phyloP scores from a whole-genome alignment of 2,888 invertebrate species.

The Aplocera efformata region DNA sequence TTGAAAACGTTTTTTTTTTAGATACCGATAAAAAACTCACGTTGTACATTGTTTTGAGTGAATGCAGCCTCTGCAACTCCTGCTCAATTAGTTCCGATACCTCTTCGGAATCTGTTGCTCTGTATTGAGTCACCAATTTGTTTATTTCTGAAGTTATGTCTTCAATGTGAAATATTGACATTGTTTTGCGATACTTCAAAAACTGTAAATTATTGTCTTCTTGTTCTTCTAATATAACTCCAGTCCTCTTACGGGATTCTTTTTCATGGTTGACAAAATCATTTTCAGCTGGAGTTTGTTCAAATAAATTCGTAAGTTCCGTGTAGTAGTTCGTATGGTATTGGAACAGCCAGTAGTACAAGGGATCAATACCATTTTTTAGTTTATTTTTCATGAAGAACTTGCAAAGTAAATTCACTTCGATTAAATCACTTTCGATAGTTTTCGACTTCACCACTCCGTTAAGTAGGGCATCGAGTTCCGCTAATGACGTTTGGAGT shows the following conservation, averaged over 20 bases:
- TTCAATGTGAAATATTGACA: conserved; percentile 37
- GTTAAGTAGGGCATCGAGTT: conserved; percentile 42
- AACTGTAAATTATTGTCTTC: conserved; percentile 10
- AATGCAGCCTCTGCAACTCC: conserved; percentile 31
- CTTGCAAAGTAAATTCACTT: conserved; percentile 27
- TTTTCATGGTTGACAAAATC: conserved; percentile 31
- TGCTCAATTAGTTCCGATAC: conserved; percentile 11
- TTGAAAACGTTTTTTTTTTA: no score
- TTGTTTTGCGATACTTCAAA: conserved; percentile 13
- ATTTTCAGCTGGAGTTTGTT: conserved; percentile 22
- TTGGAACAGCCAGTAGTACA: conserved; percentile 55
- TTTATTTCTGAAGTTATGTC: conserved; percentile 32
- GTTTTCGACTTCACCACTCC: conserved; percentile 42
- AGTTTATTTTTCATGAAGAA: conserved; percentile 28
- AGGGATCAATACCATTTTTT: conserved; percentile 30
- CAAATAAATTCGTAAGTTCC: conserved; percentile 25
- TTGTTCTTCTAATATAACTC: conserved; percentile 42
- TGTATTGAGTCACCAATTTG: conserved; percentile 26
- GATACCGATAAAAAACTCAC: conserved; percentile 34
- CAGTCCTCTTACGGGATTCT: conserved; percentile 33
- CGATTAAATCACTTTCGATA: conserved; percentile 25
- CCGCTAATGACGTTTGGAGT: conserved; percentile 38
- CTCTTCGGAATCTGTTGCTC: neutral
- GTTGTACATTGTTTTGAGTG: conserved; percentile 40
- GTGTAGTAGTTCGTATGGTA: conserved; percentile 22